Evolutionary conservation across 2,797 vertebrate species (phyloP), one percentile per base, ranked within the genome.

Genomic region (Lacerta bilineata): DNA sequence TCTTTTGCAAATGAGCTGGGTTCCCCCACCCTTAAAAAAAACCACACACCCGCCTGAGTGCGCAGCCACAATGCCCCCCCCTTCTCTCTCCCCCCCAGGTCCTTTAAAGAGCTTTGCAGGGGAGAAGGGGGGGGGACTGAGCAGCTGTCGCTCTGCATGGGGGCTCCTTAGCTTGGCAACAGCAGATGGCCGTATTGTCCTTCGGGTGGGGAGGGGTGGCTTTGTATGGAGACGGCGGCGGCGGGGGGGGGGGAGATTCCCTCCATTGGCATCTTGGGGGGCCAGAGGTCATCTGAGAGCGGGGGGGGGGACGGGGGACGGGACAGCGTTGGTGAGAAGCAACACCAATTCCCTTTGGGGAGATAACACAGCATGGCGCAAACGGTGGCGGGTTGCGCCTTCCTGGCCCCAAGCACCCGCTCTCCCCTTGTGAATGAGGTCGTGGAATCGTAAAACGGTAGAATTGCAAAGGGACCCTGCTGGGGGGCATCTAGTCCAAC

Each of bases 121-220:
- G 2, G 69, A 8, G 29, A 13, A n/a, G 18, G 61, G 61, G n/a
- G 64, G 36, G 25, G 18, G 5, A 9, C 41, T 69, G 7, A 55
- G 84, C 64, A 87, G 55, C 55, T 77, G 33, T 11, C 18, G 8
- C 74, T 78, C 88, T n/a, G 46, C 55, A 0, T 72, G 80, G 61
- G 66, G 68, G n/a, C 15, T 2, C 1, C 75, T 64, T 6, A 61
- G 64, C 81, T 11, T 61, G 76, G 66, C 75, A 10, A 50, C 18
- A 3, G 72, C 84, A 89, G 88, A 89, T 86, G 50, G 84, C 72
- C 1, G 46, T 46, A 61, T 89, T 86, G 84, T 89, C 72, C 9
- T 1, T 27, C 11, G 61, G 36, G 59, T 17, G 39, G 43, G 29
- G 13, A 3, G 29, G 27, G 41, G 10, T 1, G 3, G 29, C 59